Base-by-base conservation (phyloP, 1,140 invertebrate species). In the Drosophila rhopaloa region DNA sequence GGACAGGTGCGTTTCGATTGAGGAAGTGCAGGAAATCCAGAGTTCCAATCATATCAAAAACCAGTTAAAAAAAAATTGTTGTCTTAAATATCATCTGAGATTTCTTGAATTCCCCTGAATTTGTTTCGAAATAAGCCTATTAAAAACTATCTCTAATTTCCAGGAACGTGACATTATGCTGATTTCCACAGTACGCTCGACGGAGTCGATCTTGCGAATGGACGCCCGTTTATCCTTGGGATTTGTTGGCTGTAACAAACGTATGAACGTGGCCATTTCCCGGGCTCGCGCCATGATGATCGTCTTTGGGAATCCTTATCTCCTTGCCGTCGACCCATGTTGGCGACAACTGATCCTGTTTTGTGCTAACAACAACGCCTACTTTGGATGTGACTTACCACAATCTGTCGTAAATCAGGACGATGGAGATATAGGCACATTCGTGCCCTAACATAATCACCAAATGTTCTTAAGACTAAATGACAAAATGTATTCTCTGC, bases 211-310 rank as follows among this genome's bases (percentile, higher is more conserved):
- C 11, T 62, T 95, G 10, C 14, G 92, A 1, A 79, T 93, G 2
- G 96, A 97, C 81, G 57, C 94, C 4, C 94, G 93, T 70, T 93
- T 95, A 74, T 80, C 93, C 14, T 92, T 98, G 14, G 97, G 97
- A 14, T 98, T 98, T 92, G 94, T 97, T 8, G 93, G 93, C 38
- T 95, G 94, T 79, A 95, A 95, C 27, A 95, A 96, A 92, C 94
- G 97, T 78, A 94, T 98, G 78, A 98, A 98, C 93, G 97, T 98
- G 3, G 95, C 97, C 8, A 94, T 98, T 19, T 98, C 97, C 8
- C 94, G 97, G 79, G 96, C 97, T 8, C 95, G 97, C 78, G 94
- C 95, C 13, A 92, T 98, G 37, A 93, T 97, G 27, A 94, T 98
- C 57, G 93, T 98, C 55, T 94, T 98, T 74, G 97, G 97, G 35